Conservation (phyloP, 2,797 vertebrate species). For the Margarornis squamiger region DNA sequence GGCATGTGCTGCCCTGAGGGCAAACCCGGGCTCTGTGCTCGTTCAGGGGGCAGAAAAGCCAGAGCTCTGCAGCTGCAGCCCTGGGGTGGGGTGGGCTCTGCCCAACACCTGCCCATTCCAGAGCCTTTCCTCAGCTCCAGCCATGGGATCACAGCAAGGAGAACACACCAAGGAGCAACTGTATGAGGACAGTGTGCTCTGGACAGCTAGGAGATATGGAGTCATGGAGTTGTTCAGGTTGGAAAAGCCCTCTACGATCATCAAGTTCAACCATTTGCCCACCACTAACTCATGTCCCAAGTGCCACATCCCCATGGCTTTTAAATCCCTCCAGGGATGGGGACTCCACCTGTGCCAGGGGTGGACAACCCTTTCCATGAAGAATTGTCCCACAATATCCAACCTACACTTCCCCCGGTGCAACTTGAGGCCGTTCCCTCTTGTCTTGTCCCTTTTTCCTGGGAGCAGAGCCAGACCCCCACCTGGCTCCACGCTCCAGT, state of each 20-base stretch:
- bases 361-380: not conserved
- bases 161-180: not conserved
- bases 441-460: not conserved
- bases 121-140: not conserved
- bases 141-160: too few relatives aligned
- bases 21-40: not conserved
- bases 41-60: not conserved
- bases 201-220: not conserved
- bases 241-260: not conserved
- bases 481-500: not conserved
- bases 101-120: not conserved
- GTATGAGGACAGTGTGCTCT: accelerated
- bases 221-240: accelerated
- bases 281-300: accelerated
- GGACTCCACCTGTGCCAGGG: not conserved
- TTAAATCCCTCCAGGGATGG: not conserved
- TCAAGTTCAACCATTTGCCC: accelerated
- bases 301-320: not conserved
- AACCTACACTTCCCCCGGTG: not conserved
- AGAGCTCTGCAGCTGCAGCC: not conserved
- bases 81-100: not conserved
- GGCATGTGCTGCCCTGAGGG: not conserved
- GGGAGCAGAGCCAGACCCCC: not conserved
- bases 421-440: accelerated
- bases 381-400: not conserved